Conservation (phyloP, 2,888 invertebrate species). For the Trichopria drosophilae region DNA sequence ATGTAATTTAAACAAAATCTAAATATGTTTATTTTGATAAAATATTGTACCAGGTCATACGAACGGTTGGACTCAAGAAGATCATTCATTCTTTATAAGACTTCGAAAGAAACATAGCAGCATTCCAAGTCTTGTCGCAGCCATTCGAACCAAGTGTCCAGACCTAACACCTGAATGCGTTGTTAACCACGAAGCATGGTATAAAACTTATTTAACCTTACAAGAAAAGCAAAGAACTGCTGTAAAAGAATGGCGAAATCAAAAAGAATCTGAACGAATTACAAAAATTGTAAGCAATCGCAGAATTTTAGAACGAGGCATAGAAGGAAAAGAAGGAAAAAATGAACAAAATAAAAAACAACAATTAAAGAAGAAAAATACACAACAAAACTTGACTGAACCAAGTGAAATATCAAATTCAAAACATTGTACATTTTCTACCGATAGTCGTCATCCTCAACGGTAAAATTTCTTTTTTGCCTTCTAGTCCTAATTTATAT, state of each 20-base stretch:
- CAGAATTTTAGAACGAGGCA: background rate
- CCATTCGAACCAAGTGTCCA: constrained; percentile 48
- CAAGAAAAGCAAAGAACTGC: constrained; percentile 57
- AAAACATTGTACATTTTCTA: background rate
- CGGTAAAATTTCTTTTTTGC: no score
- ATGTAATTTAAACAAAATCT: background rate
- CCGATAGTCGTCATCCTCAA: no score
- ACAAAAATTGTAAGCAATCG: constrained; percentile 1
- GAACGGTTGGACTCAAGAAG: constrained; percentile 50
- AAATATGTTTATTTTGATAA: background rate
- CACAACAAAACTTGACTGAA: constrained; percentile 2
- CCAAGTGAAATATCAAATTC: background rate
- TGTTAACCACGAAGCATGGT: constrained; percentile 61
- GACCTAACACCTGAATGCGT: constrained; percentile 54
- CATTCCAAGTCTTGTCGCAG: constrained; percentile 43
- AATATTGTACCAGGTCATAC: constrained; percentile 45
- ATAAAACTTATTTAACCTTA: constrained; percentile 57
- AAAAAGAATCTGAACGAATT: constrained; percentile 39
- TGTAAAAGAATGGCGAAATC: constrained; percentile 58
- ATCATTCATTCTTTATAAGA: constrained; percentile 50
- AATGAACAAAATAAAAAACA: constrained; percentile 18
- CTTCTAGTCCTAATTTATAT: no score
- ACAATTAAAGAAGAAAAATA: constrained; percentile 4
- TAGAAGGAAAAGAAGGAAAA: background rate
- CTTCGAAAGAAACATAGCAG: constrained; percentile 41